Conservation (phyloP, 1,140 invertebrate genomes). For the Drosophila repletoides region DNA sequence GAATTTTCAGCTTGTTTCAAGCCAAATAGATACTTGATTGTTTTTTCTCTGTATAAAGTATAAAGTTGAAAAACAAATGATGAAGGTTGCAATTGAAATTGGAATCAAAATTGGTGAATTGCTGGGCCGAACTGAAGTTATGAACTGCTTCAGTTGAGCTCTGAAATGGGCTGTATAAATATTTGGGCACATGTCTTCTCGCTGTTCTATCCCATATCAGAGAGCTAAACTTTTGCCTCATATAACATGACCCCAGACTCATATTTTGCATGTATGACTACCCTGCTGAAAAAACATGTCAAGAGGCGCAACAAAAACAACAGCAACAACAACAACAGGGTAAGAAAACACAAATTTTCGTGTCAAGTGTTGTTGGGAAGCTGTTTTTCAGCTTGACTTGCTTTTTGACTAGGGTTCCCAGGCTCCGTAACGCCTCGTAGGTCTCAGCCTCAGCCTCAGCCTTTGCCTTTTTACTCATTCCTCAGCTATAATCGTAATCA, state of each 20-base stretch:
- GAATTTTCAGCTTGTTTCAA: too few relatives aligned
- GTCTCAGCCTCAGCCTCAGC: background rate
- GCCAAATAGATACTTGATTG: too few relatives aligned
- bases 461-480: too few relatives aligned
- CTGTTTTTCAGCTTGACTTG: constrained; percentile 78
- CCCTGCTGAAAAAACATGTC: constrained; percentile 23
- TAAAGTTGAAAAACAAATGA: constrained; percentile 1
- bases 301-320: constrained; percentile 10
- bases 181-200: constrained; percentile 48
- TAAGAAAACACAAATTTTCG: constrained; percentile 40
- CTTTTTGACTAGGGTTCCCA: constrained; percentile 58
- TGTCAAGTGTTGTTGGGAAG: constrained; percentile 74
- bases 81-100: constrained; percentile 41
- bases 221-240: background rate
- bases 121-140: constrained; percentile 45
- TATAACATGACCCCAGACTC: constrained; percentile 30
- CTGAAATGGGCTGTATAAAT: constrained; percentile 47
- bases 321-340: background rate
- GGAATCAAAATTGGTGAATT: constrained; percentile 6
- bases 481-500: constrained; percentile 60
- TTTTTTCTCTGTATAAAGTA: too few relatives aligned
- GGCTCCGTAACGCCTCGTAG: background rate
- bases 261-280: constrained; percentile 45
- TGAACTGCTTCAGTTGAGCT: constrained; percentile 50
- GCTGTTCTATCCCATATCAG: constrained; percentile 19